Conservation (phyloP, 2,888 invertebrate genomes). For the Halictus quadricinctus region DNA sequence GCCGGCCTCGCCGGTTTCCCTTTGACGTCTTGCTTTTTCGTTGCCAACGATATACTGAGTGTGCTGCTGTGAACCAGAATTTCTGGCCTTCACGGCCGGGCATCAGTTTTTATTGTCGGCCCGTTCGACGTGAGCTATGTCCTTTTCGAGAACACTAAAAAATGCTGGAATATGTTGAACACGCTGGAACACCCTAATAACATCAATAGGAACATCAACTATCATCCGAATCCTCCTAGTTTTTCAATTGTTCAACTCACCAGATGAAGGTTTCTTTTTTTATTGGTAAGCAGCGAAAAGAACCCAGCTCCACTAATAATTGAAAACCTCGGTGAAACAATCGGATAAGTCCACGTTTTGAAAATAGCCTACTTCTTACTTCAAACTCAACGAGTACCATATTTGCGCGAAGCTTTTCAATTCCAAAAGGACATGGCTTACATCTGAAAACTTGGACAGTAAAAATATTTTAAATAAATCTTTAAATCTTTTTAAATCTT, state of each 20-base stretch:
- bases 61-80: neutral
- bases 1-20: constrained; percentile 19
- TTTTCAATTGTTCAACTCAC: neutral
- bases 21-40: constrained; percentile 34
- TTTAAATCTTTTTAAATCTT: too few species aligned
- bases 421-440: too few species aligned
- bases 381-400: too few species aligned
- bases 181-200: neutral
- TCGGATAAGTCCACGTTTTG: neutral
- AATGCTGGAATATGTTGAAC: neutral
- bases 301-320: neutral
- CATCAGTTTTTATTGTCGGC: neutral
- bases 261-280: too few species aligned
- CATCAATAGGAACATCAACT: neutral
- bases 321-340: neutral
- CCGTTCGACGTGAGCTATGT: neutral
- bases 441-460: too few species aligned
- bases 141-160: neutral
- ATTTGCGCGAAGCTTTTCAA: too few species aligned
- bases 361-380: neutral
- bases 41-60: neutral
- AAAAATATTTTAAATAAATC: too few species aligned
- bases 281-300: too few species aligned
- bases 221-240: neutral
- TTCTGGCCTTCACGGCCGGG: neutral